Percentiles rank a stretch among this genome's conserved stretches.
Evolutionary conservation across 2,113 vertebrate genomes (phyloP).

Genomic region (Cyprinodon brontotheroides): DNA sequence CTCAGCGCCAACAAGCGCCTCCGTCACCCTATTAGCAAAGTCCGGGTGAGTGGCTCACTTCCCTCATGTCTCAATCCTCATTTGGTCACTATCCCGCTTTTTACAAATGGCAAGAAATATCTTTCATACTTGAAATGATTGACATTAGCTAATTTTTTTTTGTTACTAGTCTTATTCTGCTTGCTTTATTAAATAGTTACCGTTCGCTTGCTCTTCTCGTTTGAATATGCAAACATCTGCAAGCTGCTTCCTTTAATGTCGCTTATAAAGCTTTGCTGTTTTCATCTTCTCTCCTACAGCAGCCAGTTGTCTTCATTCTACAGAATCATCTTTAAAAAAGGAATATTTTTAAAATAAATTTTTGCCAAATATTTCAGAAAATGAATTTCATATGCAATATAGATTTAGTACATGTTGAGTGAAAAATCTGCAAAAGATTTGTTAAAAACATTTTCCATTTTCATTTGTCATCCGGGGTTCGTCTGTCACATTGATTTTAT

Average conservation of each 20-base stretch:
- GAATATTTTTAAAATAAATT: no score
- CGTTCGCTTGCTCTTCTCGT: background rate
- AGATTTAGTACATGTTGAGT: no score
- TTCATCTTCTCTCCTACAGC: background rate
- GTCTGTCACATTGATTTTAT: no score
- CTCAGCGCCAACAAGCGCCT: slow-evolving; percentile 94
- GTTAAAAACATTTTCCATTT: no score
- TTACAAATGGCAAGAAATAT: background rate
- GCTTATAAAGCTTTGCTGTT: background rate
- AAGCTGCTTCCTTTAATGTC: background rate
- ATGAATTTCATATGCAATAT: no score
- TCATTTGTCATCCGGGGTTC: no score
- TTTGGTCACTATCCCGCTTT: background rate
- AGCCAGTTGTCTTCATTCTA: background rate
- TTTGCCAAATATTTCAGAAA: no score
- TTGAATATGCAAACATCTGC: background rate
- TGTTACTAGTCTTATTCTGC: background rate
- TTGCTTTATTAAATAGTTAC: background rate
- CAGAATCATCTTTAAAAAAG: no score
- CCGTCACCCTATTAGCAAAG: slow-evolving; percentile 98
- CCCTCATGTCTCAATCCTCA: background rate
- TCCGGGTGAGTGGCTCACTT: slow-evolving; percentile 82
- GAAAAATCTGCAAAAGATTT: no score
- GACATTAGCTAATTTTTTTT: background rate
- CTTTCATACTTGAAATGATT: background rate